Evolutionary conservation across 1,140 invertebrate genomes (phyloP), one percentile per base, ranked within the genome.

Genomic region (Nixonia krombeini): DNA sequence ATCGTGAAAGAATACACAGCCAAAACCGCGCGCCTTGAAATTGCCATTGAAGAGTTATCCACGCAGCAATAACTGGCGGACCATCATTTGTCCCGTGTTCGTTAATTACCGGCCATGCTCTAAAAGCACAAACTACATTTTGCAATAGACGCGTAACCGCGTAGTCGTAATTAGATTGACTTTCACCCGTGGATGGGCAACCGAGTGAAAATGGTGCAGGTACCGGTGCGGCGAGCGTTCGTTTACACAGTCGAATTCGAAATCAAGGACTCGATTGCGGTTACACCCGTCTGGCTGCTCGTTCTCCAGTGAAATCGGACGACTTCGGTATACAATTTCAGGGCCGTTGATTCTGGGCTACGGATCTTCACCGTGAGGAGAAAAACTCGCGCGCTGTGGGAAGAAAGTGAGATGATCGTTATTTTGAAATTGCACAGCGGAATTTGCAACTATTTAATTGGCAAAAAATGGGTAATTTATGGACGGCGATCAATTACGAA

Each of bases 71-170:
- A 40, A 16, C 17, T 40, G 15, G 16, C 18, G 18, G 16, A 9
- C 33, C 4, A 4, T 15, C 9, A 4, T 37, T 37, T 4, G 10
- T 13, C 33, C 37, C 17, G 10, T 18, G 37, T 40, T 40, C 15
- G 18, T 40, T 40, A 40, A 35, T 49, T 49, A 15, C 45, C 21
- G 23, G n/a, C 17, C 45, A 25, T 25, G 23, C 4, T 17, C 18
- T 23, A 25, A 49, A 35, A 17, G 29, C 17, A 49, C 15, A 23
- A 35, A 15, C 45, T 17, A 49, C 18, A 49, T 49, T 49, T 49
- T 49, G 45, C 45, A 49, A 49, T 49, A 49, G 31, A 23, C 29
- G 45, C 23, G 45, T 49, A 49, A 49, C 23, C 45, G 45, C 45
- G 28, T 33, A 33, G 28, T 33, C 45, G 45, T 37, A 49, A 49